Percentiles rank a stretch among this genome's conserved stretches.
These are phyloP conservation scores for Artibeus lituratus DNA, from an alignment of 2,797 vertebrate species.

Conservation along the genomic window DNA sequence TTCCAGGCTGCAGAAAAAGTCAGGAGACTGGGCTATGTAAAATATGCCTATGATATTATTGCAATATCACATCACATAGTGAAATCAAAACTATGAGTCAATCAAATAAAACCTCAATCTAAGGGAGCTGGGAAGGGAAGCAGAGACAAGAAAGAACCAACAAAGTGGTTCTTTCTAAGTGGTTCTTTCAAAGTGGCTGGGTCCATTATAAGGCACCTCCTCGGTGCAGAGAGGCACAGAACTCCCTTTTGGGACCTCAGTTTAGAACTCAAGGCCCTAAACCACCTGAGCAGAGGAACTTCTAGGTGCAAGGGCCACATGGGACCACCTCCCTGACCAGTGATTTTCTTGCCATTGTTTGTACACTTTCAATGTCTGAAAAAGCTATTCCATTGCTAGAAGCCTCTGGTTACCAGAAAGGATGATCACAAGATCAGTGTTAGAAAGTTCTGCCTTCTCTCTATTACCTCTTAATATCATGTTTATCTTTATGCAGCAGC, in stretches of 20 bases:
- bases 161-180: not conserved
- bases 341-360: not conserved
- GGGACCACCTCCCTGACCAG: not conserved
- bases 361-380: not conserved
- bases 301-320: not conserved
- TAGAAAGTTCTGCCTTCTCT: not conserved
- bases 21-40: not conserved
- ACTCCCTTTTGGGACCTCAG: not conserved
- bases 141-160: not conserved
- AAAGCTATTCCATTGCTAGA: not conserved
- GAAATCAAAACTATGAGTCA: constrained; percentile 10
- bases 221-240: not conserved
- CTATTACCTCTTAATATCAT: not conserved
- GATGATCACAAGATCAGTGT: not conserved
- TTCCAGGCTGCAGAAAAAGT: not conserved
- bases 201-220: not conserved
- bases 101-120: not conserved
- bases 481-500: not conserved
- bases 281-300: not conserved
- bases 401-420: not conserved
- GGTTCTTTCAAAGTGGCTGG: not conserved
- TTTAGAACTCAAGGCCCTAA: not conserved
- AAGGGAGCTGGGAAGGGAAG: not conserved
- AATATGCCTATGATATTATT: not conserved
- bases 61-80: not conserved